Evolutionary conservation across 1,140 invertebrate genomes (phyloP), one percentile per base, ranked within the genome.

Genomic region (Macrosteles quadrilineatus): DNA sequence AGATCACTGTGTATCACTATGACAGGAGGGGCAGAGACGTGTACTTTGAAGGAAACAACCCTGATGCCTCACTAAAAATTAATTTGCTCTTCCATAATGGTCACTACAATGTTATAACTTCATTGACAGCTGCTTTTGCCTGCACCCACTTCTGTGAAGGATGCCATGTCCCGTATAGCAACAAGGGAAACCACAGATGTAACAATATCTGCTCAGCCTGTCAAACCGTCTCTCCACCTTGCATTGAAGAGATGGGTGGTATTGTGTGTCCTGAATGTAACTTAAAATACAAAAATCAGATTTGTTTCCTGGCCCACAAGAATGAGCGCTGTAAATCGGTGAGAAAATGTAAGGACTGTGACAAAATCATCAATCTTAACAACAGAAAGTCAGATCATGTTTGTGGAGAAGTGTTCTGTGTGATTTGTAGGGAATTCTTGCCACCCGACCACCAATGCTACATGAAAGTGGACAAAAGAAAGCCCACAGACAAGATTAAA

Each of bases 101-200:
- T n/a, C 63, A 66, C 36, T 66, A 6, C 40, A 66, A 66, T 21
- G 63, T 66, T 11, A 66, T 66, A 4, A 66, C 63, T 3, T 25
- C 17, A 12, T 23, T 66, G 36, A 66, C 63, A 17, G 31, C 63
- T 36, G 63, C 31, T 19, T 66, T 66, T 45, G 63, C 25, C 12
- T 66, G 63, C 36, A 17, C 2, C 9, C 36, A 66, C 32, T 66
- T 66, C 23, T 66, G 63, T 32, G 29, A 66, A 66, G n/a, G 29
- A 4, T 66, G 63, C 31, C 31, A 43, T 12, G 23, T 66, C 11
- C 31, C 31, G 2, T 40, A 17, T 43, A 12, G 36, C 27, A 2
- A 12, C n/a, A 31, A 25, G 12, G 63, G 40, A 19, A 11, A 66
- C 11, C 63, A 66, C 21, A 66, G 23, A 66, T 66, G 63, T 40